A percentile compares a stretch with the other conserved stretches of the same genome.
These are phyloP conservation scores for Nothobranchius kuhntae DNA, from an alignment of 2,113 vertebrate genomes.

Conservation along the genomic window DNA sequence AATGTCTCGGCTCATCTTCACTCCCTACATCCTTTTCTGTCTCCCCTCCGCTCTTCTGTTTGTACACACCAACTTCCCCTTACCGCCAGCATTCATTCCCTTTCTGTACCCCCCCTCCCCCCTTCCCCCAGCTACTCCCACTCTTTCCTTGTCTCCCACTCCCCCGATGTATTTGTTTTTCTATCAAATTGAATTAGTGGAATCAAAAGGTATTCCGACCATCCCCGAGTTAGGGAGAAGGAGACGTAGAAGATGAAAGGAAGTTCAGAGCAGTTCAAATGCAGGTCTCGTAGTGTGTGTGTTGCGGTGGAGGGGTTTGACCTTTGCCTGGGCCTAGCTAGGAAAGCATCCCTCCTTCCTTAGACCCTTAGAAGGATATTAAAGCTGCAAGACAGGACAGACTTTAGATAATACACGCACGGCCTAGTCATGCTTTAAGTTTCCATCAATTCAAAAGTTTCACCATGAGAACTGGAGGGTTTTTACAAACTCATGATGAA, in stretches of 20 bases:
- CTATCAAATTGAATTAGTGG: constrained; percentile 83
- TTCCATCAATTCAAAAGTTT: constrained; percentile 12
- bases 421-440: constrained; percentile 32
- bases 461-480: constrained; percentile 25
- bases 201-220: constrained; percentile 81
- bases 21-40: constrained; percentile 56
- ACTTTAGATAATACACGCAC: constrained; percentile 55
- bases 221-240: constrained; percentile 79
- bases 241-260: constrained; percentile 79
- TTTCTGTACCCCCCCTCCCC: constrained; percentile 29
- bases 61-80: constrained; percentile 34
- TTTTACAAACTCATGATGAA: constrained; percentile 13
- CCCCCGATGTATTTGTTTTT: constrained; percentile 81
- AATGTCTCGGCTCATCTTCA: constrained; percentile 65
- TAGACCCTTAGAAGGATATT: constrained; percentile 71
- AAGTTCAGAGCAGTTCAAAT: constrained; percentile 78
- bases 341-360: constrained; percentile 71
- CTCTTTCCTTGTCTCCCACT: constrained; percentile 67
- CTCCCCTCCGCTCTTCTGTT: constrained; percentile 53
- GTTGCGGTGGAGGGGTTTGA: constrained; percentile 60
- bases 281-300: constrained; percentile 72
- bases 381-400: constrained; percentile 50
- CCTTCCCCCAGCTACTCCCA: constrained; percentile 53
- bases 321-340: constrained; percentile 71
- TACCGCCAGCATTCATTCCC: constrained; percentile 22